Evolutionary conservation across 2,888 invertebrate genomes (phyloP).

Genomic region (Callyntrura guangdongensis): DNA sequence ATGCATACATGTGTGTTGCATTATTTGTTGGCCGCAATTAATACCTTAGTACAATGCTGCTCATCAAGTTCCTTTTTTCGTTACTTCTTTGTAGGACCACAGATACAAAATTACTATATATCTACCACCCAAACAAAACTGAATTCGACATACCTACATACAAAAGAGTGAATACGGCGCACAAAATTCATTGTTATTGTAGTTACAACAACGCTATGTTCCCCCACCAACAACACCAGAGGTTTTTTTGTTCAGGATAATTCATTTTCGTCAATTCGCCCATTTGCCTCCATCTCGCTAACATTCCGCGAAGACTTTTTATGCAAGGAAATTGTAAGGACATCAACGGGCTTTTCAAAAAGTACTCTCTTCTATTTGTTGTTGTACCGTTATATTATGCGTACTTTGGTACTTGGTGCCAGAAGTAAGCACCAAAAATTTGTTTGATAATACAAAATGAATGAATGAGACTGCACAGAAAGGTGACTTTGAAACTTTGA

Average conservation of each 20-base stretch:
- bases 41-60: slow-evolving; percentile 24
- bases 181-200: not conserved
- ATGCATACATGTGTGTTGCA: not conserved
- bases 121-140: not conserved
- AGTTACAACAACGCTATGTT: not conserved
- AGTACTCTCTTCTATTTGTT: too few relatives aligned
- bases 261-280: not conserved
- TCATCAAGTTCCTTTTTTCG: slow-evolving; percentile 32
- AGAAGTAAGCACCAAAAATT: too few relatives aligned
- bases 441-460: too few relatives aligned
- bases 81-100: too few relatives aligned
- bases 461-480: too few relatives aligned
- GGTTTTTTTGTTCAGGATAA: not conserved
- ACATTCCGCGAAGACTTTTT: slow-evolving; percentile 19
- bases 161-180: slow-evolving; percentile 9
- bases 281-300: slow-evolving; percentile 26
- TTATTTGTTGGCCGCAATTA: slow-evolving; percentile 25
- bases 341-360: not conserved
- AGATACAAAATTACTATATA: not conserved
- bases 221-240: not conserved
- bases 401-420: too few relatives aligned
- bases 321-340: slow-evolving; percentile 43
- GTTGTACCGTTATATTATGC: too few relatives aligned
- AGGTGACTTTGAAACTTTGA: too few relatives aligned
- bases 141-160: not conserved